Conservation (phyloP, 2,888 invertebrate genomes). For the Ichneumoninae sp. region DNA sequence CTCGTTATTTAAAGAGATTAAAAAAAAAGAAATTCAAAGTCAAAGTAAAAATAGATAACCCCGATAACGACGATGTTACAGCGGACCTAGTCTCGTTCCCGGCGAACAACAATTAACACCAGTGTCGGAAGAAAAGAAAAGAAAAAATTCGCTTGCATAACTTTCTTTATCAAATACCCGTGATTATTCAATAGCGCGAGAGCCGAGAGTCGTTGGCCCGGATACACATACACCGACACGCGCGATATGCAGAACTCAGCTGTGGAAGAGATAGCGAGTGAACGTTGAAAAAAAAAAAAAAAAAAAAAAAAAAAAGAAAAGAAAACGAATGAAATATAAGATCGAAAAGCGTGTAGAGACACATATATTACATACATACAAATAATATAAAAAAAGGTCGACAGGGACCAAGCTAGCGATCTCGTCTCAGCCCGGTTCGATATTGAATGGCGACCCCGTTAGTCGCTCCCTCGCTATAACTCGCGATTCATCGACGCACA, state of each 20-base stretch:
- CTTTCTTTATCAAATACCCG: conserved; percentile 72
- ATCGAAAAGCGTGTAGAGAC: conserved; percentile 22
- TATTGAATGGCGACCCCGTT: conserved; percentile 76
- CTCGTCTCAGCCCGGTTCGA: conserved; percentile 70
- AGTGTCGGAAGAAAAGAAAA: conserved; percentile 13
- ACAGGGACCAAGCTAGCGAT: conserved; percentile 59
- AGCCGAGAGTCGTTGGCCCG: conserved; percentile 44
- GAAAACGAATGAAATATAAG: too few species aligned
- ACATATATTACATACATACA: conserved; percentile 37
- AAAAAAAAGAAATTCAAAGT: neutral
- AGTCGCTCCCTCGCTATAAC: conserved; percentile 36
- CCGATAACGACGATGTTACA: neutral
- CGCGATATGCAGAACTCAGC: neutral
- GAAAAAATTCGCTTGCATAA: conserved; percentile 70
- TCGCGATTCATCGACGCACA: conserved; percentile 28
- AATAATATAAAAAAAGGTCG: neutral
- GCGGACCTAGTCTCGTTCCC: conserved; percentile 4
- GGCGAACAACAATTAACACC: neutral
- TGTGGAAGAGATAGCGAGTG: conserved; percentile 9
- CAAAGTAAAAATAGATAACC: neutral
- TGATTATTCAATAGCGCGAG: conserved; percentile 73
- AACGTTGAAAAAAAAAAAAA: neutral
- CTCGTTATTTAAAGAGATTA: neutral
- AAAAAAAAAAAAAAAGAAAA: neutral
- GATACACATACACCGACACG: conserved; percentile 55